A percentile compares a stretch with the other conserved stretches of the same genome.
phyloP scores from a whole-genome alignment of 1,140 invertebrate species.

The Drosophila funebris region DNA sequence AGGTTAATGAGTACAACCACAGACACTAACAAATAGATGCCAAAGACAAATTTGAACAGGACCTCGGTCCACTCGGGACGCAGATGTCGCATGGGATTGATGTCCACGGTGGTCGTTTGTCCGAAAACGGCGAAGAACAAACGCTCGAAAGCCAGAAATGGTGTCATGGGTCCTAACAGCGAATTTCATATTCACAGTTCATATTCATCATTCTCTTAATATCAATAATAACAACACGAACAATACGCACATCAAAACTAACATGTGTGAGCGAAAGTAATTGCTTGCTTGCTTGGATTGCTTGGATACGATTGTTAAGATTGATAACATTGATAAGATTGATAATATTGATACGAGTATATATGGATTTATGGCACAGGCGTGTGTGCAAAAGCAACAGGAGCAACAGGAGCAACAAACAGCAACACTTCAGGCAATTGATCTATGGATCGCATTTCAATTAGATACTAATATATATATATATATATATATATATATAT shows the following conservation, averaged over 20 bases:
- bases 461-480: constrained; percentile 21
- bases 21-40: constrained; percentile 98
- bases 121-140: constrained; percentile 99
- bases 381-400: constrained; percentile 73
- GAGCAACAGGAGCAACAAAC: constrained; percentile 48
- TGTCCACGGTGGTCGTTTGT: constrained; percentile 94
- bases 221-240: no score
- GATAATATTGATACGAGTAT: constrained; percentile 21
- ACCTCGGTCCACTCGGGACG: constrained; percentile 90
- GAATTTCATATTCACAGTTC: constrained; percentile 37
- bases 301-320: constrained; percentile 4
- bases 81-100: constrained; percentile 88
- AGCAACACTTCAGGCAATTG: constrained; percentile 28
- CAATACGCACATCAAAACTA: constrained; percentile 20
- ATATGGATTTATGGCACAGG: constrained; percentile 62
- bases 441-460: constrained; percentile 22
- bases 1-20: constrained; percentile 99
- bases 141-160: constrained; percentile 96
- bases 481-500: no score
- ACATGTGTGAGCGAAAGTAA: constrained; percentile 16
- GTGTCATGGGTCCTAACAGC: constrained; percentile 90
- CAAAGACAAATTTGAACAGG: constrained; percentile 95
- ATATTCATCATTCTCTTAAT: no score
- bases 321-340: constrained; percentile 3
- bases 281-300: constrained; percentile 34